Percentiles rank a stretch among this genome's conserved stretches.
Evolutionary conservation across 2,888 invertebrate species (phyloP).

Genomic region (Drosophila pseudotalamancana): DNA sequence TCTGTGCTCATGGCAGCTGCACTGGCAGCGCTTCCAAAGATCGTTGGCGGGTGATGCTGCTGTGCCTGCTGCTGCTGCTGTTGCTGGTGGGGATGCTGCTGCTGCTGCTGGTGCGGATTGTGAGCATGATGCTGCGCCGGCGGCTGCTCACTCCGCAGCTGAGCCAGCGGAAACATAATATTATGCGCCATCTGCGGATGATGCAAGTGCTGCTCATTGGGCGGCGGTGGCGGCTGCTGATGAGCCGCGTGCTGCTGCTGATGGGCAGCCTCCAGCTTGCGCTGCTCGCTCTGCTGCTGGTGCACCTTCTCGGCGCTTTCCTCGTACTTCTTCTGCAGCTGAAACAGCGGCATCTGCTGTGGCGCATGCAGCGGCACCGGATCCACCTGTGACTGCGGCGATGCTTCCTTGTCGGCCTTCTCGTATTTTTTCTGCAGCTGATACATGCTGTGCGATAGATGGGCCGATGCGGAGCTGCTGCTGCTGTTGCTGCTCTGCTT

Average conservation of each 20-base stretch:
- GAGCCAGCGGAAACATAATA: constrained; percentile 82
- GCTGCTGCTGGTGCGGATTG: constrained; percentile 81
- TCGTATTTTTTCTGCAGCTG: constrained; percentile 82
- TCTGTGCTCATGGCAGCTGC: constrained; percentile 79
- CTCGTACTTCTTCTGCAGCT: constrained; percentile 82
- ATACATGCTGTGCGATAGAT: constrained; percentile 82
- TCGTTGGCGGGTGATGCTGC: constrained; percentile 79
- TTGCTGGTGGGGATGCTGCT: constrained; percentile 77
- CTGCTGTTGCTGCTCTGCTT: constrained; percentile 68
- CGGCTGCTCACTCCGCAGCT: constrained; percentile 81
- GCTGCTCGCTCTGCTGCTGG: constrained; percentile 81
- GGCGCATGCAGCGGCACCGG: constrained; percentile 75
- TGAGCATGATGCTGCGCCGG: constrained; percentile 80
- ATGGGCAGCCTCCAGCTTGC: constrained; percentile 79
- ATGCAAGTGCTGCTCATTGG: constrained; percentile 82
- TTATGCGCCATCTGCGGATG: constrained; percentile 83
- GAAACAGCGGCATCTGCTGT: constrained; percentile 81
- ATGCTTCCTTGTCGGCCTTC: constrained; percentile 80
- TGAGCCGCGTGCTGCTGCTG: constrained; percentile 77
- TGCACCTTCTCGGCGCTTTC: constrained; percentile 82
- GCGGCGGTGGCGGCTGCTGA: constrained; percentile 82
- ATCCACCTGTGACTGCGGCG: constrained; percentile 81
- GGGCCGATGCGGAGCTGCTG: constrained; percentile 60
- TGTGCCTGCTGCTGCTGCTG: constrained; percentile 46
- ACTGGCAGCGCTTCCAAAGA: constrained; percentile 76